Evolutionary conservation across 2,797 vertebrate genomes (phyloP).

Genomic region (Pseudocheirus occidentalis): DNA sequence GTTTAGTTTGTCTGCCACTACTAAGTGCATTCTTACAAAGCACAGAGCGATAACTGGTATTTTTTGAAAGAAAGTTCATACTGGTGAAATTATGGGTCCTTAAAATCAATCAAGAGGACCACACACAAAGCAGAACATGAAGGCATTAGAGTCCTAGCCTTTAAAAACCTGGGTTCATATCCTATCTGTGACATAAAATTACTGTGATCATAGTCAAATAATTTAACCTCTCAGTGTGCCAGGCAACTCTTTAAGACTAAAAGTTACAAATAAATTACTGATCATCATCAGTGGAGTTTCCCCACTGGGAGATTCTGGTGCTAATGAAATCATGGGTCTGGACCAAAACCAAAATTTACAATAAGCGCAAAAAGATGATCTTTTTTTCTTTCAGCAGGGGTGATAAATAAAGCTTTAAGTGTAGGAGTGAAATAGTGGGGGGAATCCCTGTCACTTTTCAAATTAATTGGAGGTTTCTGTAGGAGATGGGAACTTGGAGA

Average conservation of each 20-base stretch:
- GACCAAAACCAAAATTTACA: not conserved
- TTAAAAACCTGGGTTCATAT: not conserved
- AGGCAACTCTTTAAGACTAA: not conserved
- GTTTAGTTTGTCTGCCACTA: not conserved
- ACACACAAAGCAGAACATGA: not conserved
- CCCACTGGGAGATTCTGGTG: not conserved
- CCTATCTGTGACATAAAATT: not conserved
- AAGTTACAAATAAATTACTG: not conserved
- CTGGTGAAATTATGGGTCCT: not conserved
- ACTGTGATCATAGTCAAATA: not conserved
- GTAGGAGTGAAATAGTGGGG: not conserved
- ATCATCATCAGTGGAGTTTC: not conserved
- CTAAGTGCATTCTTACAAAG: not conserved
- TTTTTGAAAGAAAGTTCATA: not conserved
- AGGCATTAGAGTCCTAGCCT: not conserved
- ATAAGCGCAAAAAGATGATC: not conserved
- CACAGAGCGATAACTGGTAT: not conserved
- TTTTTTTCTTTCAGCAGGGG: not conserved
- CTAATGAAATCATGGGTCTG: not conserved
- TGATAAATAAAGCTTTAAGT: constrained; percentile 3
- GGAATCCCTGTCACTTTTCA: not conserved
- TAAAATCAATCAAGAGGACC: not conserved
- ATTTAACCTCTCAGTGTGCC: not conserved
- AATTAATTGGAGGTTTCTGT: not conserved
- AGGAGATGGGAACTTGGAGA: not conserved